These are phyloP conservation scores for Neosilurus mollespiculum DNA, from an alignment of 2,797 vertebrate species.

Conservation along the genomic window DNA sequence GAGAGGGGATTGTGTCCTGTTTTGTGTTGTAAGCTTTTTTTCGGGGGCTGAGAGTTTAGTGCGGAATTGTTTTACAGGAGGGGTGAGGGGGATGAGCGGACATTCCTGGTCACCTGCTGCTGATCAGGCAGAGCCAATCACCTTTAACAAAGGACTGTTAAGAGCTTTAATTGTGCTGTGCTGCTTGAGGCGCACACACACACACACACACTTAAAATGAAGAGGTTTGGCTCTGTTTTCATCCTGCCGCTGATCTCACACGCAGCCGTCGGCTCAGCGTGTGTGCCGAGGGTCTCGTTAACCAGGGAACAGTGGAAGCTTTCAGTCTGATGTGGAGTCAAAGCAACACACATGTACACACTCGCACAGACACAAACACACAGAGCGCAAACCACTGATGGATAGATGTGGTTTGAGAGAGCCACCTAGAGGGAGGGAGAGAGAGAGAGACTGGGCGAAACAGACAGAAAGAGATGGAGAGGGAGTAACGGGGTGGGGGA, in stretches of 20 bases:
- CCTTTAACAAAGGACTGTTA: constrained; percentile 11
- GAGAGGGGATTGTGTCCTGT: constrained; percentile 26
- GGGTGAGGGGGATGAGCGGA: neutral
- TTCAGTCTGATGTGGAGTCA: neutral
- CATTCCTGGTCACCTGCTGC: constrained; percentile 22
- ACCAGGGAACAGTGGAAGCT: constrained; percentile 35
- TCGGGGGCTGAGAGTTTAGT: constrained; percentile 19
- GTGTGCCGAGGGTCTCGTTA: constrained; percentile 12
- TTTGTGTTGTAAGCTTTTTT: constrained; percentile 25
- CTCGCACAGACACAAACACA: constrained; percentile 27
- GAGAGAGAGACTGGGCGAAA: neutral
- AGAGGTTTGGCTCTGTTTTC: constrained; percentile 25
- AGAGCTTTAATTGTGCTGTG: neutral
- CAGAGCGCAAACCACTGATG: constrained; percentile 10
- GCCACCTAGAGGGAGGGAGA: neutral
- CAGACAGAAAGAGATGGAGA: too few relatives aligned
- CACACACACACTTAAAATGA: constrained; percentile 15
- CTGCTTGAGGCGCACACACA: neutral
- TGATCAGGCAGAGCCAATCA: constrained; percentile 12
- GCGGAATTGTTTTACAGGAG: neutral
- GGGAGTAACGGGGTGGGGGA: too few relatives aligned
- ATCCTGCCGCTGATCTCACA: constrained; percentile 25
- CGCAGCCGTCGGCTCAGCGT: constrained; percentile 28
- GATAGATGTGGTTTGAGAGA: neutral
- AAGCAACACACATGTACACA: neutral